Evolutionary conservation across 2,888 invertebrate genomes (phyloP).

Genomic region (Imbricaverruca yamaguchii): DNA sequence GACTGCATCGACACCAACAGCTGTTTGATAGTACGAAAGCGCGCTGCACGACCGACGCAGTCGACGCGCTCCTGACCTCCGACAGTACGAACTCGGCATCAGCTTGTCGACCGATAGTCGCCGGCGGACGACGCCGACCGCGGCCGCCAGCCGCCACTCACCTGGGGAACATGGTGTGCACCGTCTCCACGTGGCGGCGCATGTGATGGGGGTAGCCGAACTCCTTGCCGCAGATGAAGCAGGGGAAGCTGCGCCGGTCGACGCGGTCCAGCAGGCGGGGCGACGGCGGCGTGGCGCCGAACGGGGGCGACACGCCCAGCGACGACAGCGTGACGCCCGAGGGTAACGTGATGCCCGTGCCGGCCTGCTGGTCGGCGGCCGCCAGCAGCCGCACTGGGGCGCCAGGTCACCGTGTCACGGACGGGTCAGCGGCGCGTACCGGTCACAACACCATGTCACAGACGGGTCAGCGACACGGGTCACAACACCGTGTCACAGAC

Average conservation of each 20-base stretch:
- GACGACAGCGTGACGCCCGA: neutral
- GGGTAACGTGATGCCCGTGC: conserved; percentile 6
- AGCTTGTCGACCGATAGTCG: too few species aligned
- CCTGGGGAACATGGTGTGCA: conserved; percentile 5
- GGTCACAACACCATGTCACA: neutral
- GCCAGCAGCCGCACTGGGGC: conserved; percentile 13
- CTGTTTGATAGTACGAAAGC: too few species aligned
- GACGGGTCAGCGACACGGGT: neutral
- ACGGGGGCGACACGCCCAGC: neutral
- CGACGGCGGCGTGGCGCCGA: neutral
- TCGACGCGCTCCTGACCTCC: too few species aligned
- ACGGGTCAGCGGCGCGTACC: neutral
- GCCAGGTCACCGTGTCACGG: neutral
- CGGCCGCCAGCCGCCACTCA: neutral
- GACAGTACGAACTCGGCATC: too few species aligned
- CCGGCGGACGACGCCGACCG: too few species aligned
- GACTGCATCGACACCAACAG: too few species aligned
- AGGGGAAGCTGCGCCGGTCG: conserved; percentile 10
- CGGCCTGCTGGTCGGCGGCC: conserved; percentile 13
- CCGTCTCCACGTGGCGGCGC: conserved; percentile 19
- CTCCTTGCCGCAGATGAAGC: conserved; percentile 15
- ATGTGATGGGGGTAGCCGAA: conserved; percentile 19
- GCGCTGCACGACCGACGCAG: too few species aligned
- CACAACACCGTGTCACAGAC: neutral
- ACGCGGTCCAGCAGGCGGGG: neutral